Percentiles rank a stretch among this genome's conserved stretches.
These are phyloP conservation scores for human DNA, from an alignment of 2,113 vertebrate genomes.

Conservation along the genomic window GRCh38 chr6:105801001-105801500, in stretches of 20 bases:
- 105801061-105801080: not conserved
- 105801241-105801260: not conserved
- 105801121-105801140: not conserved
- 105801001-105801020: not conserved
- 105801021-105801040: conserved; percentile 25
- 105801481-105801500: not conserved
- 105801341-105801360: not conserved
- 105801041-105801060: not conserved
- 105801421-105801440: not conserved
- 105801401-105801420: not conserved
- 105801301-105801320: conserved; percentile 9
- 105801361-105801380: conserved; percentile 27
- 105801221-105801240: not conserved
- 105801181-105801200: not conserved
- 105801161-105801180: not conserved
- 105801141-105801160: not conserved
- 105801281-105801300: not conserved
- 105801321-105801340: not conserved
- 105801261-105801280: not conserved
- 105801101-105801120: not conserved
- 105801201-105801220: not conserved
- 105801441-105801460: not conserved
- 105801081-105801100: not conserved
- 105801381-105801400: not conserved
- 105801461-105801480: conserved; percentile 16